These are phyloP conservation scores for Tauraco hartlaubi DNA, from an alignment of 2,797 vertebrate genomes.

Conservation along the genomic window DNA sequence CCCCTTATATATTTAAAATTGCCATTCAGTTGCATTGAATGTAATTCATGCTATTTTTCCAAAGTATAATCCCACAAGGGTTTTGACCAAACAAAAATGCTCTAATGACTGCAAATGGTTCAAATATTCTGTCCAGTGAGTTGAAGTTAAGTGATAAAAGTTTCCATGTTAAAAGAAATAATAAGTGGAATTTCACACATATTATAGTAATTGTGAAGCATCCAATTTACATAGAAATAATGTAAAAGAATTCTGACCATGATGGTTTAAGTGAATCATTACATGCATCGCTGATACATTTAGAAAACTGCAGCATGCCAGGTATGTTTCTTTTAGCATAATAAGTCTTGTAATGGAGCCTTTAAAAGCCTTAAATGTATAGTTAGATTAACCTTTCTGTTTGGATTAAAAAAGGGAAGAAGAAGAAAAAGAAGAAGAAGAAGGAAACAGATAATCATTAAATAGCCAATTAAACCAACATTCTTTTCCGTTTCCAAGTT, in stretches of 20 bases:
- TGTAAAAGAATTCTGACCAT: slow-evolving; percentile 84
- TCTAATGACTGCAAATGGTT: slow-evolving; percentile 87
- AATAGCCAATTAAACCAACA: slow-evolving; percentile 76
- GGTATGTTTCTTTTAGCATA: slow-evolving; percentile 88
- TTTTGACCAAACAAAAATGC: slow-evolving; percentile 84
- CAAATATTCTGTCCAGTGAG: slow-evolving; percentile 85
- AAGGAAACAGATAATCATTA: slow-evolving; percentile 75
- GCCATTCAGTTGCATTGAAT: slow-evolving; percentile 79
- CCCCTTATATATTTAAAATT: slow-evolving; percentile 84
- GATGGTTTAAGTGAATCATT: slow-evolving; percentile 90
- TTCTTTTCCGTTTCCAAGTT: slow-evolving; percentile 12
- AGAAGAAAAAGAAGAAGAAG: slow-evolving; percentile 51
- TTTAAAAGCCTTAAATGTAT: slow-evolving; percentile 91
- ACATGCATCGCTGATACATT: slow-evolving; percentile 85
- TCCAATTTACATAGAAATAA: slow-evolving; percentile 93
- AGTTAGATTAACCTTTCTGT: slow-evolving; percentile 91
- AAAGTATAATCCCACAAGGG: slow-evolving; percentile 79
- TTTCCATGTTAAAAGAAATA: slow-evolving; percentile 86
- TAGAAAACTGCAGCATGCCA: slow-evolving; percentile 84
- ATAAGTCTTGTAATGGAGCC: slow-evolving; percentile 84
- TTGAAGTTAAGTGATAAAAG: slow-evolving; percentile 86
- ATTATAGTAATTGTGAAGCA: slow-evolving; percentile 88
- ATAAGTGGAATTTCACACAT: slow-evolving; percentile 86
- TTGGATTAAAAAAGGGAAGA: slow-evolving; percentile 75
- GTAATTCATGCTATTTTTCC: slow-evolving; percentile 80